A percentile compares a stretch with the other conserved stretches of the same genome.
Evolutionary conservation across 2,113 vertebrate species (phyloP).

Genomic region (Petroica traversi): DNA sequence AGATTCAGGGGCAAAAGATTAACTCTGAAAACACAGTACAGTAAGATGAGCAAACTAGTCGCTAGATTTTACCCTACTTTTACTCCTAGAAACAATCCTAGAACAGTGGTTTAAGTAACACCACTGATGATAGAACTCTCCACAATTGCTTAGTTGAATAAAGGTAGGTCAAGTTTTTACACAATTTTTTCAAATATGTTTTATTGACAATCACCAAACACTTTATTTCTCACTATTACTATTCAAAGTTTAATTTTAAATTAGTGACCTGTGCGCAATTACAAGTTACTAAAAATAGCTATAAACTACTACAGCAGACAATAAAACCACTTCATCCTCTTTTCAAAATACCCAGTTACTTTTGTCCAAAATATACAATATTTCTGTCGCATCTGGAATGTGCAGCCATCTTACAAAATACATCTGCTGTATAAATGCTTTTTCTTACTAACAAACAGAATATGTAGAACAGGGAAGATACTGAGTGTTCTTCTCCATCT

Average conservation of each 20-base stretch:
- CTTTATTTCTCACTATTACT: neutral
- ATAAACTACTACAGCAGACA: neutral
- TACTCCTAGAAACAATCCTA: neutral
- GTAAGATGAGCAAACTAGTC: neutral
- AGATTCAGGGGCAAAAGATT: neutral
- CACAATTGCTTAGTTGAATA: neutral
- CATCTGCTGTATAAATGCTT: neutral
- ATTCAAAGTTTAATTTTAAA: neutral
- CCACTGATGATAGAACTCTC: neutral
- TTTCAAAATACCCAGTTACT: neutral
- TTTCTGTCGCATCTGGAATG: neutral
- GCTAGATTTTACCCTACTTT: too few relatives aligned
- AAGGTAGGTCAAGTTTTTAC: neutral
- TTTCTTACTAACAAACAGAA: neutral
- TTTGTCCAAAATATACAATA: neutral
- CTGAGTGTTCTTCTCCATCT: neutral
- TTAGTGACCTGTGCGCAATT: neutral
- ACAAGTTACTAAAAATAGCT: neutral
- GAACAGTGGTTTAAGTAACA: neutral
- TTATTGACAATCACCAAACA: neutral
- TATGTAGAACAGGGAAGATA: rapidly evolving
- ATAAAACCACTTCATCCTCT: neutral
- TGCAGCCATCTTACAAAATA: neutral
- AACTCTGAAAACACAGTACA: neutral
- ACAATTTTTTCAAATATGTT: neutral